phyloP scores from a whole-genome alignment of 2,888 invertebrate genomes.

The Dynastes maya region DNA sequence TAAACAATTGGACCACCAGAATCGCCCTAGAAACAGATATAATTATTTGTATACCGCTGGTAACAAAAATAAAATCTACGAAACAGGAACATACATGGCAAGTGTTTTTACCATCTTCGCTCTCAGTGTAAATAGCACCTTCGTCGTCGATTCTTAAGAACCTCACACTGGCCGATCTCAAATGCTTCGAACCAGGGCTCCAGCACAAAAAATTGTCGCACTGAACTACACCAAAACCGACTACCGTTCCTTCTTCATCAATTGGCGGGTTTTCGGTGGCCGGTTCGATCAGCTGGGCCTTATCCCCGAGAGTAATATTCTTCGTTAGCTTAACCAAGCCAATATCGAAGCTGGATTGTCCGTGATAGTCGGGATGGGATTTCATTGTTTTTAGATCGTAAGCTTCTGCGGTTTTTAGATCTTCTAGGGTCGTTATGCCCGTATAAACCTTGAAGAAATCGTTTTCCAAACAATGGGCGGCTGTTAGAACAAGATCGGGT shows the following conservation, averaged over 20 bases:
- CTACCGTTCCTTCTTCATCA: not conserved
- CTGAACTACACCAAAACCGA: conserved; percentile 15
- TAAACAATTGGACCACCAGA: conserved; percentile 9
- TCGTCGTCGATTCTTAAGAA: not conserved
- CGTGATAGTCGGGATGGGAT: conserved; percentile 12
- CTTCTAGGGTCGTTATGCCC: not conserved
- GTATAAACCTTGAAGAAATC: not conserved
- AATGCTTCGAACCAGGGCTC: not conserved
- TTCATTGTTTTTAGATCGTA: not conserved
- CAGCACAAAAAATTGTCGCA: not conserved
- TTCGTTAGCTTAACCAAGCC: not conserved
- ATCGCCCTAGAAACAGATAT: not conserved
- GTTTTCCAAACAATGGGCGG: conserved; percentile 13
- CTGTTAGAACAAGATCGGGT: conserved; percentile 14
- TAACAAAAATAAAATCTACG: not conserved
- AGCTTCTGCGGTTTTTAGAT: not conserved
- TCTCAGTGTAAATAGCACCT: not conserved
- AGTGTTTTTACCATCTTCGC: not conserved
- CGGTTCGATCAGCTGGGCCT: not conserved
- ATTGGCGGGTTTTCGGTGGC: not conserved
- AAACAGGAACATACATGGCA: not conserved
- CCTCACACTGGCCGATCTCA: conserved; percentile 4
- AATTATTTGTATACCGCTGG: not conserved
- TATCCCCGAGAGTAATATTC: not conserved
- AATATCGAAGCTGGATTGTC: not conserved